phyloP scores from a whole-genome alignment of 2,797 vertebrate genomes.

The Brotula barbata region DNA sequence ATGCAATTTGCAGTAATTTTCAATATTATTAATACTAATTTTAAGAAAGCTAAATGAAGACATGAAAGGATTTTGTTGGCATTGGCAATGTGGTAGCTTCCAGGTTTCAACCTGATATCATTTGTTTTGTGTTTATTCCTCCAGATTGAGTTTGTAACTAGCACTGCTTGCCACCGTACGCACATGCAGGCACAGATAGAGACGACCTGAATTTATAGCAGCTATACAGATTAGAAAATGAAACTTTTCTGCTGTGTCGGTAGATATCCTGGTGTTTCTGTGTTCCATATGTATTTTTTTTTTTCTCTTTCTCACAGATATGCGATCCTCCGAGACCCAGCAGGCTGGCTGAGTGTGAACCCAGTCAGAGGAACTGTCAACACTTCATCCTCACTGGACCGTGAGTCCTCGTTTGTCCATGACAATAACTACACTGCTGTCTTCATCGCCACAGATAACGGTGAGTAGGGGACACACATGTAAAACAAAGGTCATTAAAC shows the following conservation, averaged over 20 bases:
- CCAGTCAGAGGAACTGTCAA: conserved; percentile 91
- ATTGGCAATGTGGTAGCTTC: too few species aligned
- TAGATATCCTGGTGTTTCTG: not conserved
- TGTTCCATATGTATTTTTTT: not conserved
- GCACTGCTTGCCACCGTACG: too few species aligned
- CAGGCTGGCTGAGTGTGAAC: conserved; percentile 92
- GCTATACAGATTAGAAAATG: not conserved
- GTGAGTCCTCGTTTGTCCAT: conserved; percentile 89
- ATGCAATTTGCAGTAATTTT: too few species aligned
- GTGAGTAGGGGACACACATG: conserved; percentile 74
- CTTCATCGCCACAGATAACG: conserved; percentile 93
- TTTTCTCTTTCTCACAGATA: conserved; percentile 77
- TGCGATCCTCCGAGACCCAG: conserved; percentile 88
- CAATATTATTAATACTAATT: too few species aligned
- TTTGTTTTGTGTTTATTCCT: too few species aligned
- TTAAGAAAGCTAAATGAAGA: too few species aligned
- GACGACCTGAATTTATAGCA: not conserved
- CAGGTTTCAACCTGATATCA: too few species aligned
- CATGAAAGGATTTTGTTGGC: too few species aligned
- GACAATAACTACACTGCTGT: conserved; percentile 90
- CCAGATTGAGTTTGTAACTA: too few species aligned
- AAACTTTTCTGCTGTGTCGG: not conserved
- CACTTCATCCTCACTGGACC: conserved; percentile 88
- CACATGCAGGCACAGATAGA: too few species aligned
- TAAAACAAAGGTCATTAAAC: too few species aligned